A percentile compares a stretch with the other conserved stretches of the same genome.
Conservation (phyloP, 2,797 vertebrate species). For the Acanthurus lineatus region DNA sequence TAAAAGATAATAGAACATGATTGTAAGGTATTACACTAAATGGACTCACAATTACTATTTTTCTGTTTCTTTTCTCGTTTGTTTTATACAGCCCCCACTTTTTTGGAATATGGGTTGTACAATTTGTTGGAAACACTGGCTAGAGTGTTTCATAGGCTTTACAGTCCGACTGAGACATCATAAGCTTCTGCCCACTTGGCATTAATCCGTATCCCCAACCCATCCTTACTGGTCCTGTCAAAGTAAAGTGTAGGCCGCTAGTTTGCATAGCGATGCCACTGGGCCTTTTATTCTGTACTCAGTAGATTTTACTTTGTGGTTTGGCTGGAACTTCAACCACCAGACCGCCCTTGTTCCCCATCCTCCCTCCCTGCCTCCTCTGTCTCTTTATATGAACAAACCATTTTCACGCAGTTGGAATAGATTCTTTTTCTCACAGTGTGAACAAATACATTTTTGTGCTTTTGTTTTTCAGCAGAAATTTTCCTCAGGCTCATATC, state of each 20-base stretch:
- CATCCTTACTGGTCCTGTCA: constrained; percentile 40
- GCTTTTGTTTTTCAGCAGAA: constrained; percentile 16
- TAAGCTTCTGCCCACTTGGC: constrained; percentile 45
- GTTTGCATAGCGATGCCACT: constrained; percentile 70
- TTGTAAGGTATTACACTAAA: too few relatives aligned
- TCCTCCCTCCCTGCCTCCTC: constrained; percentile 9
- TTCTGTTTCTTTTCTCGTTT: too few relatives aligned
- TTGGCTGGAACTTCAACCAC: constrained; percentile 77
- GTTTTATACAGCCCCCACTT: too few relatives aligned
- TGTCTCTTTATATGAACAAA: constrained; percentile 68
- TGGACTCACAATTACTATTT: too few relatives aligned
- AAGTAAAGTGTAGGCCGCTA: constrained; percentile 58
- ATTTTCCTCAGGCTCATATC: background rate
- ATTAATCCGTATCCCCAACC: constrained; percentile 26
- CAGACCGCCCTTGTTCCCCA: constrained; percentile 30
- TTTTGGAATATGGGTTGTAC: background rate
- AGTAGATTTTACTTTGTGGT: constrained; percentile 74
- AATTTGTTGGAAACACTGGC: constrained; percentile 17
- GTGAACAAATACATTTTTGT: constrained; percentile 86
- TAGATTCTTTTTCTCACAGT: constrained; percentile 81
- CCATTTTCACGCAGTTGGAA: constrained; percentile 85
- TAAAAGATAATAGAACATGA: too few relatives aligned
- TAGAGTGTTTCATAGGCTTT: constrained; percentile 15
- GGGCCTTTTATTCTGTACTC: constrained; percentile 70
- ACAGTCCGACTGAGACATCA: constrained; percentile 26